Percentiles rank a stretch among this genome's conserved stretches.
Conservation (phyloP, 2,113 vertebrate genomes). For the Sturnira hondurensis region DNA sequence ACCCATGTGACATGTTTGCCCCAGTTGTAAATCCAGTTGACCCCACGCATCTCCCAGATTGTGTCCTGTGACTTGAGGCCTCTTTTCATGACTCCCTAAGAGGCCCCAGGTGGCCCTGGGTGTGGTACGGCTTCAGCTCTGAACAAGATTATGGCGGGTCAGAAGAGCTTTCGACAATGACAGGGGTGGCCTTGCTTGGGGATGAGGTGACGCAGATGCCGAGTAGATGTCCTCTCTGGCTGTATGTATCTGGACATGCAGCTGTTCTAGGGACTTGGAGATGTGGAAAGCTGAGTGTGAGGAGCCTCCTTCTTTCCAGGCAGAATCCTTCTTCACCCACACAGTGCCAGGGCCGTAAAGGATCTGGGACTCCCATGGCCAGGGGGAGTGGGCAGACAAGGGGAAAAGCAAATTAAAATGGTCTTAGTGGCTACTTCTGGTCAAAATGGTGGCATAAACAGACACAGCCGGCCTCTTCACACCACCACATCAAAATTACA, state of each 20-base stretch:
- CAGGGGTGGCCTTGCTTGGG: rapidly evolving
- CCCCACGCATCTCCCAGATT: background rate
- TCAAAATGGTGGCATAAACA: too few species aligned
- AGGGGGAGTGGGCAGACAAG: background rate
- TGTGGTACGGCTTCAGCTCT: background rate
- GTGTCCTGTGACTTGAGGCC: background rate
- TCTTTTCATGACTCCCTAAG: background rate
- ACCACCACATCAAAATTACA: too few species aligned
- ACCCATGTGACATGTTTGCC: background rate
- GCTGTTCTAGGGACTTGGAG: background rate
- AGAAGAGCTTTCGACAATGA: background rate
- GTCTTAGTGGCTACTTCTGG: too few species aligned
- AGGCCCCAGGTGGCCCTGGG: background rate
- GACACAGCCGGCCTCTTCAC: too few species aligned
- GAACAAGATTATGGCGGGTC: background rate
- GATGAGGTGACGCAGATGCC: background rate
- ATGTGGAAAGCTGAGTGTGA: background rate
- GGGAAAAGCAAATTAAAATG: background rate
- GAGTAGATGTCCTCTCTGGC: background rate
- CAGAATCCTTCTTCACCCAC: background rate
- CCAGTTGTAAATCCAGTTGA: background rate
- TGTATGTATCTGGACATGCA: background rate
- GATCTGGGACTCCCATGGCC: background rate
- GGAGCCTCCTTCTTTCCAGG: conserved; percentile 1
- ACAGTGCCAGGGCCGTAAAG: background rate